Conservation (phyloP, 2,888 invertebrate species). For the Tenthredo distinguenda region DNA sequence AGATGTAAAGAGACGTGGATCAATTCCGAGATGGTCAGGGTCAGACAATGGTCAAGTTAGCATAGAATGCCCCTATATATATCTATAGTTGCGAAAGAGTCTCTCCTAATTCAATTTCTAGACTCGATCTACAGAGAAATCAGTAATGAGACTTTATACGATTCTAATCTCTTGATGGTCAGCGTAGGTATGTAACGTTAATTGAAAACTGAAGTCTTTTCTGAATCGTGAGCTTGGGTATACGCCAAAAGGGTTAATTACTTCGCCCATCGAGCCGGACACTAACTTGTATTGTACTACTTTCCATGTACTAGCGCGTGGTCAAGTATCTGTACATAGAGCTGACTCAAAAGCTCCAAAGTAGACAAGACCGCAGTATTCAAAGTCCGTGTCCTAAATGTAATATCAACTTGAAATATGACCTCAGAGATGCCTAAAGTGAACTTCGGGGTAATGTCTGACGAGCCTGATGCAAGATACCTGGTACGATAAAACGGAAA, state of each 20-base stretch:
- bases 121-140: background rate
- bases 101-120: background rate
- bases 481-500: background rate
- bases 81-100: background rate
- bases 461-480: background rate
- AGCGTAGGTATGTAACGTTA: background rate
- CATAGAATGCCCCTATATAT: background rate
- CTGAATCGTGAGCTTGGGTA: background rate
- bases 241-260: slow-evolving; percentile 42
- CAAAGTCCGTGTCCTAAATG: background rate
- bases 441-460: slow-evolving; percentile 12
- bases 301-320: background rate
- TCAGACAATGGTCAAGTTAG: too few species aligned
- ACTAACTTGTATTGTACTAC: background rate
- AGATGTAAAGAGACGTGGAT: too few species aligned
- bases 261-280: slow-evolving; percentile 9
- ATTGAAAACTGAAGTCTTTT: slow-evolving; percentile 5
- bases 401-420: background rate
- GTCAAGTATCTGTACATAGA: slow-evolving; percentile 23
- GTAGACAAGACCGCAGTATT: background rate
- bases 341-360: background rate
- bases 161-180: background rate
- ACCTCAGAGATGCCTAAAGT: background rate
- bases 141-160: background rate
- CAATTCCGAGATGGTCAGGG: too few species aligned